A percentile compares a stretch with the other conserved stretches of the same genome.
Evolutionary conservation across 2,113 vertebrate species (phyloP).

Genomic region (Erinaceus europaeus): DNA sequence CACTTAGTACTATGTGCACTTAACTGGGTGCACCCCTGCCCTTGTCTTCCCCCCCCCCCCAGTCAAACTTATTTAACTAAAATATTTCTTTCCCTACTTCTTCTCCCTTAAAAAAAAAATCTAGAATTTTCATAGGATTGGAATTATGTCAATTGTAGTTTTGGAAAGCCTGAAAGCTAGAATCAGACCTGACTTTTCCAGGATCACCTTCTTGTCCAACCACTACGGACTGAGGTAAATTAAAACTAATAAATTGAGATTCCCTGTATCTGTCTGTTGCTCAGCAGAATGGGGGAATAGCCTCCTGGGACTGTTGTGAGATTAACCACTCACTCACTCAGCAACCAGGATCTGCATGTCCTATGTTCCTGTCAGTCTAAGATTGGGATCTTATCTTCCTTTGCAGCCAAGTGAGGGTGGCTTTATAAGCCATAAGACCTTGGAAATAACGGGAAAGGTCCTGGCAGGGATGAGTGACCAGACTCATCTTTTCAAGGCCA

Average conservation of each 20-base stretch:
- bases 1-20: too few species aligned
- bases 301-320: not conserved
- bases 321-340: not conserved
- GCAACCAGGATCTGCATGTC: not conserved
- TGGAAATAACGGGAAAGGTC: not conserved
- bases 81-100: rapidly evolving
- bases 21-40: too few species aligned
- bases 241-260: not conserved
- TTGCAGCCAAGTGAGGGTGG: not conserved
- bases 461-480: not conserved
- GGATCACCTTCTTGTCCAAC: too few species aligned
- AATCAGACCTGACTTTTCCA: not conserved
- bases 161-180: not conserved
- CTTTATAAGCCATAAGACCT: not conserved
- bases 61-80: too few species aligned
- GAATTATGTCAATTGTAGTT: not conserved
- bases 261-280: not conserved
- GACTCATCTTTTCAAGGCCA: not conserved
- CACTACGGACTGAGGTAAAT: not conserved
- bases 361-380: not conserved
- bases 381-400: not conserved
- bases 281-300: not conserved
- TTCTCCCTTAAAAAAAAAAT: rapidly evolving
- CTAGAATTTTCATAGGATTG: not conserved
- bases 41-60: too few species aligned